Percentiles rank a stretch among this genome's conserved stretches.
phyloP scores from a whole-genome alignment of 2,113 vertebrate species.

The Prunella fulvescens region DNA sequence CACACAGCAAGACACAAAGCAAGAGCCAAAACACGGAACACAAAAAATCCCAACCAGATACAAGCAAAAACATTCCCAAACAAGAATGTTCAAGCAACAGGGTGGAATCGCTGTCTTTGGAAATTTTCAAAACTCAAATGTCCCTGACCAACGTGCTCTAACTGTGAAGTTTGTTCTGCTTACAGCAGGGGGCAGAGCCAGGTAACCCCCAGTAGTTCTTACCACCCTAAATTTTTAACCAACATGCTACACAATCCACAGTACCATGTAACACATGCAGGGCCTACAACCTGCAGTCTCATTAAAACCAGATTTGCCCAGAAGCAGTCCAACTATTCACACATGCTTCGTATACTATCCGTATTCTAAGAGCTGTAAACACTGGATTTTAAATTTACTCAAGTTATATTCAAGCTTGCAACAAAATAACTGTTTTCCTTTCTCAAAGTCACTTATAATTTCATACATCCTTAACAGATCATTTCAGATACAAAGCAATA shows the following conservation, averaged over 20 bases:
- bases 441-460: neutral
- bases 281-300: neutral
- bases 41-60: fast-evolving
- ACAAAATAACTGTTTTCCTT: neutral
- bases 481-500: neutral
- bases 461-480: neutral
- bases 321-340: neutral
- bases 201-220: neutral
- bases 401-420: neutral
- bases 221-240: neutral
- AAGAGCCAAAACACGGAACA: neutral
- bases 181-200: neutral
- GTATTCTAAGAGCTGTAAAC: neutral
- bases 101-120: neutral
- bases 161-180: neutral
- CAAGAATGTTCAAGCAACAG: neutral
- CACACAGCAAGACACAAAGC: neutral
- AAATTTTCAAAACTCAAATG: neutral
- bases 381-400: neutral
- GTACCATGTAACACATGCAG: neutral
- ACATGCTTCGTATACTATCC: fast-evolving
- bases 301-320: neutral
- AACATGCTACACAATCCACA: neutral
- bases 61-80: neutral
- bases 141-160: neutral